phyloP scores from a whole-genome alignment of 2,888 invertebrate species.

The Thecocarcelia acutangulata region DNA sequence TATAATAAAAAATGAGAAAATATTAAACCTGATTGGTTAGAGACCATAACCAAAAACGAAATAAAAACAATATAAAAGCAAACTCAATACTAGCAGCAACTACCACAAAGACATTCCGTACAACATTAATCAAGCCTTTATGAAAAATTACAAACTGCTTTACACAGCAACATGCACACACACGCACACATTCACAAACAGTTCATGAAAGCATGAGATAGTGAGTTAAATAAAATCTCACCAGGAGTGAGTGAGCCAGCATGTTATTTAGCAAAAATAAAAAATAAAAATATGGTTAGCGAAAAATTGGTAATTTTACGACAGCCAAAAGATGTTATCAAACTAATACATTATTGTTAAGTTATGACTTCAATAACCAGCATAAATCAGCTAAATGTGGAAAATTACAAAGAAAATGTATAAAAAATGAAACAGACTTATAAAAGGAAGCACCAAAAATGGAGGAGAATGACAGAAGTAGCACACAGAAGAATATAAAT shows the following conservation, averaged over 20 bases:
- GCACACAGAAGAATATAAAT: neutral
- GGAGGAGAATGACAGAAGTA: neutral
- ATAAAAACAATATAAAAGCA: neutral
- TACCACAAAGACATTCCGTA: neutral
- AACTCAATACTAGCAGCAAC: constrained; percentile 24
- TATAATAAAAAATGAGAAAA: constrained; percentile 15
- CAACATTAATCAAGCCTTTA: constrained; percentile 41
- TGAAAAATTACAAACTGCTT: neutral
- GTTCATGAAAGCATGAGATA: neutral
- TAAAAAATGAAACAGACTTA: neutral
- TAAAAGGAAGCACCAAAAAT: neutral
- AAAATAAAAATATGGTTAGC: constrained; percentile 57
- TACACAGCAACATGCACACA: neutral
- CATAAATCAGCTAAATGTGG: constrained; percentile 60
- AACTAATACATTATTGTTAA: constrained; percentile 67
- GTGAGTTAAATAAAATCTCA: neutral
- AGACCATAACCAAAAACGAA: neutral
- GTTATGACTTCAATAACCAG: constrained; percentile 67
- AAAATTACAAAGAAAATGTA: constrained; percentile 24
- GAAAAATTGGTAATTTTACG: constrained; percentile 68
- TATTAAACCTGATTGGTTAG: constrained; percentile 25
- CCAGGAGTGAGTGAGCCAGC: neutral
- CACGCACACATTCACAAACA: neutral
- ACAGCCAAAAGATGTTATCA: constrained; percentile 70
- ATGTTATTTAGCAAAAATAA: constrained; percentile 15